phyloP scores from a whole-genome alignment of 2,888 invertebrate species.

The Tenthredo notha region DNA sequence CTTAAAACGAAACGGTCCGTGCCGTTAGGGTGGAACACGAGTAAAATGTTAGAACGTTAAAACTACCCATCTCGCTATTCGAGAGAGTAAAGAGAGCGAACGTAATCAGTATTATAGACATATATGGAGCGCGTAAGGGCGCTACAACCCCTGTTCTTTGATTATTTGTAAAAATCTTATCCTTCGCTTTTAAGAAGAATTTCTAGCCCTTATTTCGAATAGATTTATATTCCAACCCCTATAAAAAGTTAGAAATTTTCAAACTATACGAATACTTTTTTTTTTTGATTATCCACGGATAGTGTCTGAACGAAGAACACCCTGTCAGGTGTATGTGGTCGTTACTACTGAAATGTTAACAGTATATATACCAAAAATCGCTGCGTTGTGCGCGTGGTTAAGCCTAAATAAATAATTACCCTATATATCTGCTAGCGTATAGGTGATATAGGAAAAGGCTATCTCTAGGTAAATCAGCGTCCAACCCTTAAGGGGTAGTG shows the following conservation, averaged over 20 bases:
- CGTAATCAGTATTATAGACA: no score
- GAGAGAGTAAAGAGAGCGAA: conserved; percentile 21
- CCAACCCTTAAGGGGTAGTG: neutral
- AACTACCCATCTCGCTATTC: conserved; percentile 54
- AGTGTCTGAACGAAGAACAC: neutral
- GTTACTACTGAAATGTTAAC: conserved; percentile 10
- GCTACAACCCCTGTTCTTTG: no score
- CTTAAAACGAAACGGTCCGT: conserved; percentile 66
- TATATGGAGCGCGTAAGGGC: no score
- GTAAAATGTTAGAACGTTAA: conserved; percentile 65
- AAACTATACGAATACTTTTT: neutral
- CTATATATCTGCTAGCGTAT: neutral
- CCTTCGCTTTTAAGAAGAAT: no score
- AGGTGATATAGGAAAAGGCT: no score
- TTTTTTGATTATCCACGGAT: neutral
- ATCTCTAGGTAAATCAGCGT: neutral
- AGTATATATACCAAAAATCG: conserved; percentile 7
- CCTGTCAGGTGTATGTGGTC: neutral
- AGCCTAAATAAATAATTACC: conserved; percentile 25
- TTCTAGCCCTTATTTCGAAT: no score
- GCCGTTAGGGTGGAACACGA: conserved; percentile 51
- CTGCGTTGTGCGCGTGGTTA: neutral
- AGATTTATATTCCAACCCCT: no score
- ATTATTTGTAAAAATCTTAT: no score
- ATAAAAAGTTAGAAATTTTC: no score